Evolutionary conservation across 2,888 invertebrate genomes (phyloP).

Genomic region (Drosophila cracens): DNA sequence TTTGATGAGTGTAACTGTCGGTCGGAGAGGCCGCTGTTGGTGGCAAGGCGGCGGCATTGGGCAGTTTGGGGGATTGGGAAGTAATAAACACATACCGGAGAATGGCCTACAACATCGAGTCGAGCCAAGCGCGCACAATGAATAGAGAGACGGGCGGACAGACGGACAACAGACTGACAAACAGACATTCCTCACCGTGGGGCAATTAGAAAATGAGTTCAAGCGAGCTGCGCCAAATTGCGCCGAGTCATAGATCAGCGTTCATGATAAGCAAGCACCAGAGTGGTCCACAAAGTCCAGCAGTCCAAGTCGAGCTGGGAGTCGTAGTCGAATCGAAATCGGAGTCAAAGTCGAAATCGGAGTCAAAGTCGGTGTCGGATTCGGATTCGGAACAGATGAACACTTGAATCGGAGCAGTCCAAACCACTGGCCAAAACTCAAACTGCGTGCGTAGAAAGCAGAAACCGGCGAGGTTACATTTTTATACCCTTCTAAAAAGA

Average conservation of each 20-base stretch:
- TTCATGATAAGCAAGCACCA: slow-evolving; percentile 68
- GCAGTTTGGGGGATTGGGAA: slow-evolving; percentile 5
- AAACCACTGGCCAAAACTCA: slow-evolving; percentile 25
- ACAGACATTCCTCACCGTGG: slow-evolving; percentile 73
- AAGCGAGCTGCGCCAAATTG: slow-evolving; percentile 67
- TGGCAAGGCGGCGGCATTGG: background rate
- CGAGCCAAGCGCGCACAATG: slow-evolving; percentile 46
- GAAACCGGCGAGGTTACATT: slow-evolving; percentile 12
- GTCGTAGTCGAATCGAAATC: background rate
- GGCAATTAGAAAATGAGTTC: slow-evolving; percentile 79
- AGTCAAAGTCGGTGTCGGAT: background rate
- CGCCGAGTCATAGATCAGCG: slow-evolving; percentile 76
- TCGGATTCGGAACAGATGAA: slow-evolving; percentile 19
- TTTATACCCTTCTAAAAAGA: background rate
- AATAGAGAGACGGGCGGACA: slow-evolving; percentile 47
- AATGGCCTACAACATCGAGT: slow-evolving; percentile 32
- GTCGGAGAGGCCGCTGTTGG: slow-evolving; percentile 6
- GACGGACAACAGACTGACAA: background rate
- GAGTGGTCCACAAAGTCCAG: slow-evolving; percentile 1
- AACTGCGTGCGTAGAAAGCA: slow-evolving; percentile 64
- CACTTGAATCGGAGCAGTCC: slow-evolving; percentile 18
- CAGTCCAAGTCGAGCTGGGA: background rate
- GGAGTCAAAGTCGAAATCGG: background rate
- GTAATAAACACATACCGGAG: slow-evolving; percentile 63
- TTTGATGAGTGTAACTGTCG: background rate